A percentile compares a stretch with the other conserved stretches of the same genome.
phyloP scores from a whole-genome alignment of 2,797 vertebrate species.

The Sphenopsis melanotis region DNA sequence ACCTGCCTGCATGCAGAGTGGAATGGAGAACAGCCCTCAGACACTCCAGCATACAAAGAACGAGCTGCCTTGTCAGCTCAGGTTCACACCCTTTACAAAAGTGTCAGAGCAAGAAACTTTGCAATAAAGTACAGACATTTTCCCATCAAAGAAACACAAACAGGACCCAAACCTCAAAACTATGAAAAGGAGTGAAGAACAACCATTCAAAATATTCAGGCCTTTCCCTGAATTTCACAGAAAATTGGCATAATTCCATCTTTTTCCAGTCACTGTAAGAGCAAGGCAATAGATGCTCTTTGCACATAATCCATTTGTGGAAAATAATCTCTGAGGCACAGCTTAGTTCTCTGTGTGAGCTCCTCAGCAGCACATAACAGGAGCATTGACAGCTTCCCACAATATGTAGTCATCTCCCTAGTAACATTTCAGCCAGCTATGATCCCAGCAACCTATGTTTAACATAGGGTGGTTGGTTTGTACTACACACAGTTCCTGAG shows the following conservation, averaged over 20 bases:
- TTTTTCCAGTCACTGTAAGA: not conserved
- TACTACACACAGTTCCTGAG: not conserved
- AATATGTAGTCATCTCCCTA: not conserved
- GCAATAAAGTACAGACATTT: not conserved
- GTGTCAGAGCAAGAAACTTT: not conserved
- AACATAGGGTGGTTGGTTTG: not conserved
- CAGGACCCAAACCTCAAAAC: not conserved
- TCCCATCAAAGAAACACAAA: not conserved
- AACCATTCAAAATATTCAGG: not conserved
- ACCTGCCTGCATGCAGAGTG: not conserved
- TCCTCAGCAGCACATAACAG: not conserved
- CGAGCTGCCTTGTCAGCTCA: fast-evolving
- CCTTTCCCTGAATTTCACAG: not conserved
- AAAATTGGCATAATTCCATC: not conserved
- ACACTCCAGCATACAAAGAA: not conserved
- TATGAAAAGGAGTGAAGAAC: not conserved
- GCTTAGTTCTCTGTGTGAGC: not conserved
- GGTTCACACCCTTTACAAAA: not conserved
- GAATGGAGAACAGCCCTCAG: not conserved
- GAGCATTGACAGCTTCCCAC: not conserved
- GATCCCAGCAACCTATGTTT: not conserved
- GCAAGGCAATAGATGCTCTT: not conserved
- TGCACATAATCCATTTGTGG: not conserved
- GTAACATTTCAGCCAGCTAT: not conserved
- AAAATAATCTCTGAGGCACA: not conserved